A percentile compares a stretch with the other conserved stretches of the same genome.
phyloP scores from a whole-genome alignment of 2,113 vertebrate genomes.

The Rhea pennata region DNA sequence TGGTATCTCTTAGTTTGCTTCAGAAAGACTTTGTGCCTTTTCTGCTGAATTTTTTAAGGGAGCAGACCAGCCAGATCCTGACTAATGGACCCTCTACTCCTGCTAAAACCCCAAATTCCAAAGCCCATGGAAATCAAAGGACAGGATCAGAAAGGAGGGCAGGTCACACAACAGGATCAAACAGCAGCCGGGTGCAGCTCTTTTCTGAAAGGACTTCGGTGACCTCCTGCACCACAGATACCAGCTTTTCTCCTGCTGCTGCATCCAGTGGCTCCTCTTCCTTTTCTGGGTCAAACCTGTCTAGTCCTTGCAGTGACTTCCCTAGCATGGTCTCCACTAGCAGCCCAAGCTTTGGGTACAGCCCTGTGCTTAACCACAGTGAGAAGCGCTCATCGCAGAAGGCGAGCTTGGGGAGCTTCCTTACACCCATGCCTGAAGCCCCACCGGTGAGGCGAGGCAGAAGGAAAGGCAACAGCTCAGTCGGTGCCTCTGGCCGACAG shows the following conservation, averaged over 20 bases:
- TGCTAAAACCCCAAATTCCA: conserved; percentile 87
- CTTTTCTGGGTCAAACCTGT: conserved; percentile 46
- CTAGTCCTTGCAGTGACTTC: conserved; percentile 60
- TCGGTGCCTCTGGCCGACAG: conserved; percentile 56
- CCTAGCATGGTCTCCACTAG: conserved; percentile 67
- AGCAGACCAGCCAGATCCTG: conserved; percentile 91
- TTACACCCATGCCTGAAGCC: conserved; percentile 74
- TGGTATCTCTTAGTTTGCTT: conserved; percentile 72
- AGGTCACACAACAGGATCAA: conserved; percentile 32
- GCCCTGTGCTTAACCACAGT: conserved; percentile 37
- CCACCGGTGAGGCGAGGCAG: conserved; percentile 76
- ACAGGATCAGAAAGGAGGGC: conserved; percentile 67
- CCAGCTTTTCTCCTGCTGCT: conserved; percentile 25
- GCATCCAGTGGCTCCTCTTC: conserved; percentile 46
- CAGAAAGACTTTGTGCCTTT: conserved; percentile 94
- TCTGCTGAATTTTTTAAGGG: conserved; percentile 93
- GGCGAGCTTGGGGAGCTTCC: conserved; percentile 83
- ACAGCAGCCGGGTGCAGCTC: conserved; percentile 86
- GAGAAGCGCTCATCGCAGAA: conserved; percentile 81
- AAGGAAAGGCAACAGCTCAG: conserved; percentile 70
- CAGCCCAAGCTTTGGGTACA: conserved; percentile 80
- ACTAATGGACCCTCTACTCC: conserved; percentile 93
- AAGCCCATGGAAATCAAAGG: conserved; percentile 63
- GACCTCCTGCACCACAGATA: conserved; percentile 51
- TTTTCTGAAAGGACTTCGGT: conserved; percentile 78